Evolutionary conservation across 2,797 vertebrate genomes (phyloP).

Genomic region (Mionectes olivaceus): DNA sequence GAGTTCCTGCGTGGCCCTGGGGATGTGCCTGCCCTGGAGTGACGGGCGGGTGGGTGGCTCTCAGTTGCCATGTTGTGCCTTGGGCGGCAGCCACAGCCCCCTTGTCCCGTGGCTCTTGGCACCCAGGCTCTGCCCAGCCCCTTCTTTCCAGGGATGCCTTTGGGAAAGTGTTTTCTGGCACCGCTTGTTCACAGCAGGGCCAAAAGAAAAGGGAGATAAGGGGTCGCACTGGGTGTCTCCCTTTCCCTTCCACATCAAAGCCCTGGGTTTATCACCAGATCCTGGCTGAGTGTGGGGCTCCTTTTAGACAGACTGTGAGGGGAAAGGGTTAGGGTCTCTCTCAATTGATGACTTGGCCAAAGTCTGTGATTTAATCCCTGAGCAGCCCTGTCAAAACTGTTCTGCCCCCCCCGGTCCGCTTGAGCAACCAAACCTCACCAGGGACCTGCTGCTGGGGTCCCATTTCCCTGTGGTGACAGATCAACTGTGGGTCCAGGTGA

Average conservation of each 20-base stretch:
- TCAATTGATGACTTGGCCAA: fast-evolving
- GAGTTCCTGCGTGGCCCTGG: not conserved
- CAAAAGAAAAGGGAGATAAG: constrained; percentile 8
- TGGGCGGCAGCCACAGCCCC: not conserved
- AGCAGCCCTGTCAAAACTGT: fast-evolving
- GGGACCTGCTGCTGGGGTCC: not conserved
- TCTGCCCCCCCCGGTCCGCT: not conserved
- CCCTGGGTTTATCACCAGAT: fast-evolving
- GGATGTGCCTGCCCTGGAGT: not conserved
- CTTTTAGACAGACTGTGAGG: not conserved
- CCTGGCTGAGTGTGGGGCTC: not conserved
- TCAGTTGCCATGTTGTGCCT: not conserved
- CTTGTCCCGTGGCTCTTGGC: not conserved
- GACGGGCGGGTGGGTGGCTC: not conserved
- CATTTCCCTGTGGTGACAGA: fast-evolving
- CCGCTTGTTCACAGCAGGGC: not conserved
- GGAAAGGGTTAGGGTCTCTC: not conserved
- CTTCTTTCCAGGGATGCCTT: not conserved
- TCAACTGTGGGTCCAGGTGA: not conserved
- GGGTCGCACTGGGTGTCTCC: not conserved
- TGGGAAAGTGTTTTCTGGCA: not conserved
- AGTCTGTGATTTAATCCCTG: not conserved
- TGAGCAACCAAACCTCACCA: not conserved
- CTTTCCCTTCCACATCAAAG: constrained; percentile 33
- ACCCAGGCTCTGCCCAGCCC: not conserved